phyloP scores from a whole-genome alignment of 2,113 vertebrate genomes.

The Neogale vison region DNA sequence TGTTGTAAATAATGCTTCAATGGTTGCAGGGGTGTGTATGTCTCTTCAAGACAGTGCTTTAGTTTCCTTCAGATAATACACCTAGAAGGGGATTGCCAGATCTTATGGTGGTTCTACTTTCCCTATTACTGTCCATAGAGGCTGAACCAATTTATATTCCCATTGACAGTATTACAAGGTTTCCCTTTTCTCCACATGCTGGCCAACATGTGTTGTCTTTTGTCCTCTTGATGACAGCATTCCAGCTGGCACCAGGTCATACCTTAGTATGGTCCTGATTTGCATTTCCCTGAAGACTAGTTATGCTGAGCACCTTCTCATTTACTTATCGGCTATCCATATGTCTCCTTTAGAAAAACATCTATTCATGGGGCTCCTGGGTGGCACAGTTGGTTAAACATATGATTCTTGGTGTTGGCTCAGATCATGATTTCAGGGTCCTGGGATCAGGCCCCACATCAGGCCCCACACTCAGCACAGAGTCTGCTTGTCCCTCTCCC shows the following conservation, averaged over 20 bases:
- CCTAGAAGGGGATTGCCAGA: not conserved
- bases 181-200: not conserved
- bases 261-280: too few species aligned
- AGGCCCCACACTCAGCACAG: not conserved
- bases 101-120: not conserved
- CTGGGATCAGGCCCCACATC: not conserved
- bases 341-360: not conserved
- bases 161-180: too few species aligned
- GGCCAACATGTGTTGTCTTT: too few species aligned
- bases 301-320: not conserved
- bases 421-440: not conserved
- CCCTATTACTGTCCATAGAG: too few species aligned
- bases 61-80: not conserved
- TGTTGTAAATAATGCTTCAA: not conserved
- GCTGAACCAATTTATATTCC: too few species aligned
- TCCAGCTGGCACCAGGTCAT: not conserved
- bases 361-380: not conserved
- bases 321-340: fast-evolving
- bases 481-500: not conserved
- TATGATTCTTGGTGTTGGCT: not conserved
- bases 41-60: not conserved
- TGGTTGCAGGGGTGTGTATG: not conserved
- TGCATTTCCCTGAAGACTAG: not conserved
- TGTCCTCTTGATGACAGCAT: not conserved
- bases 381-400: not conserved